phyloP scores from a whole-genome alignment of 2,113 vertebrate species.

The Eclectus roratus region DNA sequence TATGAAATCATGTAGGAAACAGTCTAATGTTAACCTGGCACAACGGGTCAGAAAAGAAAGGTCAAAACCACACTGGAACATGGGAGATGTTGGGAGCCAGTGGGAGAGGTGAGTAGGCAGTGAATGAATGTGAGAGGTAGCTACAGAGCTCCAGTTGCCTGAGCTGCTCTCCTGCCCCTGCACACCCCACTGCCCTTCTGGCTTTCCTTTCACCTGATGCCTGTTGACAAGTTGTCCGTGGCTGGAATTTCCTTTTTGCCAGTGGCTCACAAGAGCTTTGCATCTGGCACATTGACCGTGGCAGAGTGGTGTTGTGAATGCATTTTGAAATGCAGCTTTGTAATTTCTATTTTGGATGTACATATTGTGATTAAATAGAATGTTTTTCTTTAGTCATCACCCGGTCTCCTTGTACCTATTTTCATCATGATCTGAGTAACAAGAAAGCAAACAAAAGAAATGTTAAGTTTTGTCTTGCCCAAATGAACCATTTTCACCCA shows the following conservation, averaged over 20 bases:
- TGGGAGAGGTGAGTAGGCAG: background rate
- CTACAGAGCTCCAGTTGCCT: background rate
- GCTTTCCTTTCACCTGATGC: background rate
- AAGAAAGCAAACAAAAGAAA: background rate
- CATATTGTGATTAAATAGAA: conserved; percentile 43
- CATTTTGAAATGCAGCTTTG: background rate
- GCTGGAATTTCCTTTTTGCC: background rate
- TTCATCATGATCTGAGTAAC: background rate
- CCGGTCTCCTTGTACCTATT: background rate
- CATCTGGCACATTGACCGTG: background rate
- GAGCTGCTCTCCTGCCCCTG: background rate
- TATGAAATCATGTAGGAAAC: background rate
- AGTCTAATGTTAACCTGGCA: background rate
- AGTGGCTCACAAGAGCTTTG: background rate
- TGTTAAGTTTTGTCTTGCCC: background rate
- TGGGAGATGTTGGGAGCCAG: background rate
- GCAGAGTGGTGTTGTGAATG: background rate
- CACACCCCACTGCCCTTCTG: background rate
- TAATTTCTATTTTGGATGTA: conserved; percentile 42
- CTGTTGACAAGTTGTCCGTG: background rate
- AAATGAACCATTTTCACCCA: background rate
- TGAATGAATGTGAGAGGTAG: background rate
- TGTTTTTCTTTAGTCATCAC: background rate
- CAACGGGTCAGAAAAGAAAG: background rate
- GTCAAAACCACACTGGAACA: rapidly evolving